Base-by-base conservation (phyloP, 2,797 vertebrate species). In the Sebastes goodei region DNA sequence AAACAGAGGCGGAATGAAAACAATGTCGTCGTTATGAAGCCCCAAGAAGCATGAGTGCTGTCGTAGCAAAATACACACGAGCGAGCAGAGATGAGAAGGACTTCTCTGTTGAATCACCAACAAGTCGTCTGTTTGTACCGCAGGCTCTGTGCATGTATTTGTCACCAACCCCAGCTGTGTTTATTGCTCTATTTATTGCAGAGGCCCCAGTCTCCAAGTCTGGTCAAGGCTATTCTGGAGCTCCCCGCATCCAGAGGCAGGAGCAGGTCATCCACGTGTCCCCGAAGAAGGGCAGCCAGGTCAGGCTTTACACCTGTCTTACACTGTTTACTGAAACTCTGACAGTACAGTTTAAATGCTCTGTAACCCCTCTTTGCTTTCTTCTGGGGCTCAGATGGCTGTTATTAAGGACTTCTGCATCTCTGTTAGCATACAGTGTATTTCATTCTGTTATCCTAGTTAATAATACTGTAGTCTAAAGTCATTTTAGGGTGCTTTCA, bases 211-310 rank as follows among this genome's bases (percentile, higher is more conserved):
- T 91, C 62, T 91, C 94, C 1, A 99, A 99, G 88, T 94, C 96
- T 29, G 93, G 95, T 55, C 91, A 93, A 33, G 95, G 97, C 76
- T 99, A 98, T 85, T 98, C 99, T 4, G 97, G 97, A 23, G 98
- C 96, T 78, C 97, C 98, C 64, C 93, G 99, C 68, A 99, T 99
- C 87, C 96, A 96, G 95, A 97, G 98, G 76, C 99, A 99, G 91
- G 99, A 99, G 90, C 98, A 98, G 0, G 98, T 99, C 86, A 98
- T 99, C 80, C 98, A 99, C 78, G 89, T 98, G 82, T 99, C 98
- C 88, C 98, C 99, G 4, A 98, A 98, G 95, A 99, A 99, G 84
- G 96, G 97, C 92, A 97, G 97, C 85, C 98, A 99, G 94, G 98
- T 99, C 93, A 82, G 94, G 23, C 60, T 74, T 65, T 23, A 60